Base-by-base conservation (phyloP, 1,140 invertebrate species). In the Agrilus planipennis region DNA sequence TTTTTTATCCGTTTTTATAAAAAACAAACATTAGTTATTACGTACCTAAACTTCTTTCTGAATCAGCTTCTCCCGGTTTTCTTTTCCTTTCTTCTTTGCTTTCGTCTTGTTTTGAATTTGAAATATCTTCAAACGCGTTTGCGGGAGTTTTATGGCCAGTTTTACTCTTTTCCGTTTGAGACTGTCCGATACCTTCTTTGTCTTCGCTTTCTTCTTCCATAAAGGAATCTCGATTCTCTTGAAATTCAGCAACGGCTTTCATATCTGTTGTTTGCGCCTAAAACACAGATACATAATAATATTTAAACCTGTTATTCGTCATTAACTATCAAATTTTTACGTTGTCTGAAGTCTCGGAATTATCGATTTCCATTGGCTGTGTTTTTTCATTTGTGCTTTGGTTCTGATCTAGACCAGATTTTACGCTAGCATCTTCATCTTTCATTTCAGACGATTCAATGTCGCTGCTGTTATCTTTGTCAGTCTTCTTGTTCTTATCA, bases 111-210 rank as follows among this genome's bases (percentile, higher is more conserved):
- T 49, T 14, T 12, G 20, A 21, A 36, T 21, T 36, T n/a, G 34
- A 21, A n/a, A 36, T 21, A 45, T 55, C 32, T 47, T 60, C 40
- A 56, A 54, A 39, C 58, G 50, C 20, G 44, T 44, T 52, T 1
- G 61, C 60, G 14, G 61, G 53, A 4, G 63, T 67, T 0, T 63
- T 59, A 45, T 71, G 70, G 0, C 70, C 71, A 7, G 53, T 55
- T 32, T 61, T 55, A 36, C 61, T 63, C 40, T 70, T 55, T 34
- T 67, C 65, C 31, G 65, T 62, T 40, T 71, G 60, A 0, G 69
- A 64, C 34, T 72, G 67, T 3, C 70, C 71, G 0, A 58, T 55
- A 5, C 70, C 70, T 47, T 66, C 66, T 44, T 60, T 51, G 46
- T 72, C 66, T 9, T 59, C 56, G 6, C 56, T 60, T 14, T 63